These are phyloP conservation scores for Leptinotarsa lineolata DNA, from an alignment of 1,140 invertebrate species.

Conservation along the genomic window DNA sequence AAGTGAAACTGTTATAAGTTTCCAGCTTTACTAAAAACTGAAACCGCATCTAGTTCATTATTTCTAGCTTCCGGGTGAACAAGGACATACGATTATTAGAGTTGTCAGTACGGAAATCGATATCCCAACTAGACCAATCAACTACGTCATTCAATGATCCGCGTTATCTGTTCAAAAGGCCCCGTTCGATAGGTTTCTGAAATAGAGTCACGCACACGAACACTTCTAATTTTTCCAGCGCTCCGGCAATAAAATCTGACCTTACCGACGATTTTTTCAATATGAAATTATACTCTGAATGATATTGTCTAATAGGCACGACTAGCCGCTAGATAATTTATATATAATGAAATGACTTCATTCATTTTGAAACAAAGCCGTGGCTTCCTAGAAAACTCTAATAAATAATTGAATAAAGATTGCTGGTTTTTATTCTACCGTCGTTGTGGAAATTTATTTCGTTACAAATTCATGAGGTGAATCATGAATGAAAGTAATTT, in stretches of 20 bases:
- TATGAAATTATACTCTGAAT: neutral
- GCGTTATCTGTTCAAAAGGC: neutral
- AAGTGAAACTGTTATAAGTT: too few relatives aligned
- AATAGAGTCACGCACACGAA: neutral
- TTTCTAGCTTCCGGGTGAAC: too few relatives aligned
- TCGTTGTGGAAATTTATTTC: neutral
- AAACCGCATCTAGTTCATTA: too few relatives aligned
- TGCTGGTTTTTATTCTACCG: neutral
- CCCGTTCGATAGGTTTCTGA: neutral
- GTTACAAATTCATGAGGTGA: neutral
- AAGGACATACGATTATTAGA: too few relatives aligned
- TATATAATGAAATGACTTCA: conserved; percentile 1
- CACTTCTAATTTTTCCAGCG: neutral
- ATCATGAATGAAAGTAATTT: too few relatives aligned
- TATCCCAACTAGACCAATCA: neutral
- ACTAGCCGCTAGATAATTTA: neutral
- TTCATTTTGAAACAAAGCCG: neutral
- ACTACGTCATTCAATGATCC: neutral
- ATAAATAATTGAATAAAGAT: neutral
- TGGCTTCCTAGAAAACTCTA: neutral
- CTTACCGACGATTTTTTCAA: neutral
- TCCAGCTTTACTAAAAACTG: too few relatives aligned
- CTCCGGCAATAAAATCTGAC: neutral
- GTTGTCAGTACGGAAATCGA: neutral
- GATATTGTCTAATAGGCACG: conserved; percentile 5